Evolutionary conservation across 2,888 invertebrate genomes (phyloP), one percentile per base, ranked within the genome.

Genomic region (Strigamia crassipes): DNA sequence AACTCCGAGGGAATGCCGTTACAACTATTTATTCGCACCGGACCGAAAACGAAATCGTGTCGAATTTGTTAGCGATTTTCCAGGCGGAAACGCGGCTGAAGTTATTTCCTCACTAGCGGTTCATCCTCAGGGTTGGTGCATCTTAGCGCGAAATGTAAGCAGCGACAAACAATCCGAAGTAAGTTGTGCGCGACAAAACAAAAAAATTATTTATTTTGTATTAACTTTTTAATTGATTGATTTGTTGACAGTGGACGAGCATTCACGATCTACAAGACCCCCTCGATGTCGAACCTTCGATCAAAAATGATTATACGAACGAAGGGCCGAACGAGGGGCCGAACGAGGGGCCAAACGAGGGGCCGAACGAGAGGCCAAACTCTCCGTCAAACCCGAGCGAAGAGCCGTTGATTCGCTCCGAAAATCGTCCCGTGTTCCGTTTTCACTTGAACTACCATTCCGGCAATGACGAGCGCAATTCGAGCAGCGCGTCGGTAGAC

Each of bases 41-140:
- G 23, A 61, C 6, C 6, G 61, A n/a, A 91, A 91, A 85, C 91
- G 93, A 85, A 97, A 97, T 88, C 90, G 96, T 66, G 92, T 97
- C 4, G 97, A 97, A 88, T 92, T 97, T 86, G 92, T 97, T 15
- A 92, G 94, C 0, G 97, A 97, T 89, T 97, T 97, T 88, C 96
- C 96, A 0, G 89, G 90, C 6, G 92, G 92, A 0, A 94, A 96
- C 86, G 94, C 95, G 84, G 96, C 96, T 0, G 95, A 96, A 88
- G 94, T 96, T 82, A 94, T 97, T 84, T 94, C 95, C 85, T 95
- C 96, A 1, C 89, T 97, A 83, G 93, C 94, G 91, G 92, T 96
- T 83, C 96, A 96, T 88, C 96, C 96, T 0, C 93, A 94, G 87
- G 95, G 96, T 21, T 96, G 95, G 93, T 94, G 94, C 87, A 94